These are phyloP conservation scores for Halcyon leucocephala DNA, from an alignment of 2,797 vertebrate species.

Conservation along the genomic window DNA sequence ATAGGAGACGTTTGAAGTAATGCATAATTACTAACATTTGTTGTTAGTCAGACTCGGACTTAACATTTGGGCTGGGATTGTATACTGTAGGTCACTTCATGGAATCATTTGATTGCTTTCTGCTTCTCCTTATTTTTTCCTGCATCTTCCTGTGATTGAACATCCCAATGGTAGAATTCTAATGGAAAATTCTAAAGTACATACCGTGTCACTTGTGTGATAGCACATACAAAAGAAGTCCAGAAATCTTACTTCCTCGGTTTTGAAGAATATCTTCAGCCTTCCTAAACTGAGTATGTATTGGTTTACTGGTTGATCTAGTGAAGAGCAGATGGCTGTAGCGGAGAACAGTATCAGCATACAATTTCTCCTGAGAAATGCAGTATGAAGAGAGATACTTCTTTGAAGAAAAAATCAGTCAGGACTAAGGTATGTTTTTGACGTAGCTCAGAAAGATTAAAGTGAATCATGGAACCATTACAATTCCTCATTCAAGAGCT, in stretches of 20 bases:
- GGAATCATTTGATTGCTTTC: not conserved
- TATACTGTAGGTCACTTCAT: not conserved
- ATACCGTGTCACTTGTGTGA: fast-evolving
- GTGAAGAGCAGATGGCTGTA: not conserved
- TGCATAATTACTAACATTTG: not conserved
- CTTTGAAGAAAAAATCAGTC: not conserved
- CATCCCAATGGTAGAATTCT: not conserved
- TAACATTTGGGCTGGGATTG: not conserved
- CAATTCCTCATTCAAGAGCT: not conserved
- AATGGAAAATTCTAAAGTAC: not conserved
- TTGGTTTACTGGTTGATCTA: not conserved
- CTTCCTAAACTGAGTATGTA: not conserved
- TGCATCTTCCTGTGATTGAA: not conserved
- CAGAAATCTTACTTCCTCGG: not conserved
- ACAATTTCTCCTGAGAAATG: not conserved
- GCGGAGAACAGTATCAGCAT: not conserved
- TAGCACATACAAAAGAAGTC: not conserved
- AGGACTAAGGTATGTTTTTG: not conserved
- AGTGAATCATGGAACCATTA: not conserved
- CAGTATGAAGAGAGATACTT: not conserved
- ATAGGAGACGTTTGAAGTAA: not conserved
- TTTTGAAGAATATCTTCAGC: not conserved
- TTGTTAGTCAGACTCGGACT: not conserved
- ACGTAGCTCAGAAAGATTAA: not conserved
- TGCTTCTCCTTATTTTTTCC: not conserved